Percentiles rank a stretch among this genome's conserved stretches.
These are phyloP conservation scores for Hirtodrosophila trivittata DNA, from an alignment of 2,888 invertebrate genomes.

Conservation along the genomic window DNA sequence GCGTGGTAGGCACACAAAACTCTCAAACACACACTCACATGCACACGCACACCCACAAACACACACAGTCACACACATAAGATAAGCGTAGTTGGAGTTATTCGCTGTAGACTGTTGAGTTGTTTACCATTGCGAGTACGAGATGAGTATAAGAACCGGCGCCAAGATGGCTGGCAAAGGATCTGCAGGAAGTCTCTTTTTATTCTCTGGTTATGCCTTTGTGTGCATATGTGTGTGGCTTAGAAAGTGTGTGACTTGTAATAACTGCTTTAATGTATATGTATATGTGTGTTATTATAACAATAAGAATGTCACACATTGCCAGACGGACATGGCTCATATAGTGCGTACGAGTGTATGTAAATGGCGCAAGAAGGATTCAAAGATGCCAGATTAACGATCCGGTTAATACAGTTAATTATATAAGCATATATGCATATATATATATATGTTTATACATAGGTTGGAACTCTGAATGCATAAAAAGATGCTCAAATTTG, in stretches of 20 bases:
- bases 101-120: constrained; percentile 27
- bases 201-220: background rate
- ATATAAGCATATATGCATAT: too few species aligned
- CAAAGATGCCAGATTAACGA: too few species aligned
- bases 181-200: constrained; percentile 30
- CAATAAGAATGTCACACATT: constrained; percentile 23
- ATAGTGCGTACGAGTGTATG: too few species aligned
- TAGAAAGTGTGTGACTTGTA: constrained; percentile 8
- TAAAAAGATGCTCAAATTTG: too few species aligned
- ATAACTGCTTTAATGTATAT: constrained; percentile 34
- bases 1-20: constrained; percentile 17
- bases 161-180: constrained; percentile 41
- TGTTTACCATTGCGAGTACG: constrained; percentile 25
- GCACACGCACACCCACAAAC: constrained; percentile 1
- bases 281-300: constrained; percentile 13
- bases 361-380: too few species aligned
- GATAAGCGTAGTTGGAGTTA: constrained; percentile 6
- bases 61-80: constrained; percentile 8
- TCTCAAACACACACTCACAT: too few species aligned
- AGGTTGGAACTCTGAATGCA: too few species aligned
- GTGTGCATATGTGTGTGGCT: background rate
- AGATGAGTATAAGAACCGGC: background rate
- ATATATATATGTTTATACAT: too few species aligned
- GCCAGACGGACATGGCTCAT: constrained; percentile 14
- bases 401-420: too few species aligned